Base-by-base conservation (phyloP, 2,113 vertebrate genomes). In the Aegotheles bennettii region DNA sequence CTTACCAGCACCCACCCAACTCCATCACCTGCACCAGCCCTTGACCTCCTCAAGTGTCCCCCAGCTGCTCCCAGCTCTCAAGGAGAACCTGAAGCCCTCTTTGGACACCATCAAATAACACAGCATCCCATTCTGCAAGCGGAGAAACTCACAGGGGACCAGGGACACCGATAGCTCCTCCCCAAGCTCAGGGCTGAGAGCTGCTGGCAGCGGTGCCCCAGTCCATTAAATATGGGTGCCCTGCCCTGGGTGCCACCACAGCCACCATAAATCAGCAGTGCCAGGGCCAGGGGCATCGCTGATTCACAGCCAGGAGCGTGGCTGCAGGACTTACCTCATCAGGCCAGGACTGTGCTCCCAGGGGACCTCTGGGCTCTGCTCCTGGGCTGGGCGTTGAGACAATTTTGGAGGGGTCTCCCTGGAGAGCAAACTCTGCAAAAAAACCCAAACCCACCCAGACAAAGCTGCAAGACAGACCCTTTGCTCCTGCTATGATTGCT, bases 111-210 rank as follows among this genome's bases (percentile, higher is more conserved):
- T 14, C 51, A 78, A 38, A 63, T 28, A 36, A 77, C 40, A 25
- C 38, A 68, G 54, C 57, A 31, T 31, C 42, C 56, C 28, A 5
- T 54, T 38, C 87, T 36, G 16, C 51, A 64, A 47, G 8, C 0
- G 5, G 36, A 60, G 33, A 24, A 65, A 45, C 16, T 17, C 9
- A 0, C 63, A 29, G 42, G 28, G 60, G 18, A 40, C 12, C 1
- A 0, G 19, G 9, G 35, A 64, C 2, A 1, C 59, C 0, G 2
- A 65, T 4, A 7, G 67, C 33, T 50, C 31, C 47, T 50, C n/a
- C 40, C 50, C 13, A 10, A 50, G 47, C 63, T 83, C 53, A 33
- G 2, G 4, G 79, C 45, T 74, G 60, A n/a, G 69, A 90, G 89
- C 42, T 31, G 13, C 59, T 4, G 5, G 73, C 69, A 42, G 53